Percentiles rank a stretch among this genome's conserved stretches.
phyloP scores from a whole-genome alignment of 2,113 vertebrate species.

The Scartelaos histophorus region DNA sequence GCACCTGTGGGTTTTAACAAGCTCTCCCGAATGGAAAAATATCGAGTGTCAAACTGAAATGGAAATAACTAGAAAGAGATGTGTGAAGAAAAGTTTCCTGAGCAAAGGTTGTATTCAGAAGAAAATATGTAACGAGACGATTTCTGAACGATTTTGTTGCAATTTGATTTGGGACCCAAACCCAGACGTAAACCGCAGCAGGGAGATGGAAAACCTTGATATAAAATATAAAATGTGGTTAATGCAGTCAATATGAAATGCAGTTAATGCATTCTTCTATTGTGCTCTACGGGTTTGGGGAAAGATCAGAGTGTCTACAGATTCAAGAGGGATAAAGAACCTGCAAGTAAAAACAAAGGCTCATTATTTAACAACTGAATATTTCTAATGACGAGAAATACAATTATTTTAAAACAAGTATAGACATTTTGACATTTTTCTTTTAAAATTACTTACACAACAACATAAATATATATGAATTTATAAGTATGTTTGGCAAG shows the following conservation, averaged over 20 bases:
- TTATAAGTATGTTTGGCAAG: too few relatives aligned
- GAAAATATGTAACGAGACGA: slow-evolving; percentile 8
- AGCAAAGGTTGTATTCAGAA: neutral
- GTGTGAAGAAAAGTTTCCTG: slow-evolving; percentile 2
- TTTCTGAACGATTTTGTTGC: neutral
- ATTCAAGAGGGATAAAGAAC: neutral
- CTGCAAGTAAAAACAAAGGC: neutral
- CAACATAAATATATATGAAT: neutral
- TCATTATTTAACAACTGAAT: neutral
- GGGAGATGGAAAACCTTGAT: neutral
- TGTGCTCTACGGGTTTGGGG: neutral
- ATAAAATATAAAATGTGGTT: neutral
- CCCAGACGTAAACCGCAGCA: neutral
- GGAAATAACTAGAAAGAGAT: slow-evolving; percentile 15
- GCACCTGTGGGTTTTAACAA: slow-evolving; percentile 5
- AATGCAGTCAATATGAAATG: too few relatives aligned
- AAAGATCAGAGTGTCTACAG: neutral
- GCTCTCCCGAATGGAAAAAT: neutral
- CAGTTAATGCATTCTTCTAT: neutral
- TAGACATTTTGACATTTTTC: neutral
- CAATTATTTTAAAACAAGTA: too few relatives aligned
- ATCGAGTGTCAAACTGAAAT: slow-evolving; percentile 2
- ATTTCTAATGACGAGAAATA: too few relatives aligned
- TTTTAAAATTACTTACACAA: neutral
- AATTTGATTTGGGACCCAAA: neutral